These are phyloP conservation scores for Heliornis fulica DNA, from an alignment of 2,113 vertebrate species.

Conservation along the genomic window DNA sequence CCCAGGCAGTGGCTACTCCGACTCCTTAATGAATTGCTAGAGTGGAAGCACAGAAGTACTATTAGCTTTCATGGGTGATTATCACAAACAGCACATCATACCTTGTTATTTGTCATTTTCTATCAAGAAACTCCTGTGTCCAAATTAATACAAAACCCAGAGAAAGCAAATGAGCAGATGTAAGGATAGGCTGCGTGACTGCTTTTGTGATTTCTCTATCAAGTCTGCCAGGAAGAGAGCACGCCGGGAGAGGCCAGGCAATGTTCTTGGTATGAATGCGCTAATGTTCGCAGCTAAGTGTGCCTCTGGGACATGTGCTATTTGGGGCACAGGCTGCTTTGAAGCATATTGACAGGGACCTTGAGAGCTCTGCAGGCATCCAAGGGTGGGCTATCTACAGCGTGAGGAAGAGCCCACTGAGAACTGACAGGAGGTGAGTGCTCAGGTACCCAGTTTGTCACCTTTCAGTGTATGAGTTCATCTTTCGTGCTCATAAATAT, in stretches of 20 bases:
- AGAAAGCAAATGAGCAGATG: background rate
- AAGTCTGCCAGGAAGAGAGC: background rate
- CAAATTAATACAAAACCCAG: background rate
- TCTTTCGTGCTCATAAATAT: background rate
- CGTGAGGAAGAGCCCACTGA: accelerated
- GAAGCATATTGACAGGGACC: background rate
- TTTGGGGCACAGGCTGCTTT: background rate
- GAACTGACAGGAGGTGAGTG: background rate
- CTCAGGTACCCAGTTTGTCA: background rate
- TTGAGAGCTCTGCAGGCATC: background rate
- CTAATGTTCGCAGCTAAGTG: background rate
- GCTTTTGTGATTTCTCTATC: background rate
- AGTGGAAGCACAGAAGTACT: background rate
- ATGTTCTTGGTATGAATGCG: background rate
- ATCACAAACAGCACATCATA: background rate
- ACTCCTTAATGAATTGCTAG: background rate
- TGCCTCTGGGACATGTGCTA: conserved; percentile 1
- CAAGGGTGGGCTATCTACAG: background rate
- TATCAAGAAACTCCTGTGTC: background rate
- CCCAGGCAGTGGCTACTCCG: background rate
- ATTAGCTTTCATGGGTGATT: background rate
- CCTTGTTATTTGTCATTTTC: background rate
- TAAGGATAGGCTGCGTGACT: background rate
- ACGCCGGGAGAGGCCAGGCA: background rate
- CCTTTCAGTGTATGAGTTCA: background rate